Base-by-base conservation (phyloP, 2,797 vertebrate genomes). In the Triplophysa yarkandensis region DNA sequence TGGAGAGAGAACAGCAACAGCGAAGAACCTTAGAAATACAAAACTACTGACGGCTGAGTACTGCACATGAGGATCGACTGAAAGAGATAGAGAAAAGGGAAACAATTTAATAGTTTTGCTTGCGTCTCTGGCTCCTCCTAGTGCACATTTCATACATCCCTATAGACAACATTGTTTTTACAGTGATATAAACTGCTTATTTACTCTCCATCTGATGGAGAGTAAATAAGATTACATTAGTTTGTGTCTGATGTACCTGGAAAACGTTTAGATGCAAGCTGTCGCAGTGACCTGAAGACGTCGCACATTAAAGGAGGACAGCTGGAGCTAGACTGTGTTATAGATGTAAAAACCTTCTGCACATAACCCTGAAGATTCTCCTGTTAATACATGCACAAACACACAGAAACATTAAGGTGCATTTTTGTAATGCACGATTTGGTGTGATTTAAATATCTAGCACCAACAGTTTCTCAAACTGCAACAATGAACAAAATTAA, bases 1-100 rank as follows among this genome's bases (percentile, higher is more conserved):
- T 82, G 97, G 97, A 77, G 95, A 97, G 76, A 98, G 91, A 85
- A 98, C 95, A 48, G 97, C 96, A 77, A 98, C 96, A 48, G 96
- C 97, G 85, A 98, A 99, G 92, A 98, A 99, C 81, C 97, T 94
- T 87, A 99, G 92, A 87, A 98, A 98, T 84, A 99, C 95, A 88
- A 99, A 99, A 91, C 97, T 98, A 94, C 96, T 99, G 84, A 99
- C 96, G 52, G 97, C 96, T 6, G 96, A 99, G 88, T 98, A 99
- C 87, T 98, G 95, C 85, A 98, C 96, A 84, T 98, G 97, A 82
- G 96, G 96, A 87, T 98, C 96, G 82, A 92, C 97, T 99, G 91
- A 82, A 87, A 32, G 16, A 19, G 28, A 2, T 63, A 68, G 32
- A 32, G 8, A 66, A 6, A 54, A 62, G 2, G 64, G 4, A 66